phyloP scores from a whole-genome alignment of 2,888 invertebrate species.

The Homarus gammarus region DNA sequence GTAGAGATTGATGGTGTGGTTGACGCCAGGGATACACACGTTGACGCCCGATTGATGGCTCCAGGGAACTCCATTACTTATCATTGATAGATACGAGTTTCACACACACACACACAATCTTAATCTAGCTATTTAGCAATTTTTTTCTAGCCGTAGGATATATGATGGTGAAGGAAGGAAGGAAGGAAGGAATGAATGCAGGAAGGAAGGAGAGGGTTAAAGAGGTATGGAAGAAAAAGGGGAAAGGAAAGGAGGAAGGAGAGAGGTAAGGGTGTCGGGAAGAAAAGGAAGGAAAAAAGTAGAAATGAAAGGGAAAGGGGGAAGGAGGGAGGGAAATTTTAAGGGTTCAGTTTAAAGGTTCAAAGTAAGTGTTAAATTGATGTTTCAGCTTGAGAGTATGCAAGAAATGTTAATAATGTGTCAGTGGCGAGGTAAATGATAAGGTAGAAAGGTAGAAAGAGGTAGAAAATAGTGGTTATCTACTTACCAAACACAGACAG shows the following conservation, averaged over 20 bases:
- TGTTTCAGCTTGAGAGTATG: too few relatives aligned
- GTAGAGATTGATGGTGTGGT: neutral
- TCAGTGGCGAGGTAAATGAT: too few relatives aligned
- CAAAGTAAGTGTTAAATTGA: too few relatives aligned
- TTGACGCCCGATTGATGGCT: neutral
- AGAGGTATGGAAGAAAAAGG: neutral
- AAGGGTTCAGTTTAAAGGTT: too few relatives aligned
- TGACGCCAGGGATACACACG: neutral
- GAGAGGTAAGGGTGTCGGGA: neutral
- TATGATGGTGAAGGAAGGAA: neutral
- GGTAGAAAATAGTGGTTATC: neutral
- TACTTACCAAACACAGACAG: conserved; percentile 57
- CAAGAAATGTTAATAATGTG: too few relatives aligned
- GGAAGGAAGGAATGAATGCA: neutral
- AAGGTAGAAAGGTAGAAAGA: conserved; percentile 8
- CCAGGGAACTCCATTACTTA: neutral
- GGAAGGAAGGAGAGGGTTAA: conserved; percentile 21
- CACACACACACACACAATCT: too few relatives aligned
- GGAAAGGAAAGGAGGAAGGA: neutral
- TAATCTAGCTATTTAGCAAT: too few relatives aligned
- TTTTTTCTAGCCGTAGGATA: too few relatives aligned
- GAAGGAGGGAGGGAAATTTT: neutral
- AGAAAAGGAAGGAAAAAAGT: too few relatives aligned
- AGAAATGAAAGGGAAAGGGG: neutral
- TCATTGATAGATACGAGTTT: neutral